Base-by-base conservation (phyloP, 2,797 vertebrate genomes). In the Lateolabrax maculatus region DNA sequence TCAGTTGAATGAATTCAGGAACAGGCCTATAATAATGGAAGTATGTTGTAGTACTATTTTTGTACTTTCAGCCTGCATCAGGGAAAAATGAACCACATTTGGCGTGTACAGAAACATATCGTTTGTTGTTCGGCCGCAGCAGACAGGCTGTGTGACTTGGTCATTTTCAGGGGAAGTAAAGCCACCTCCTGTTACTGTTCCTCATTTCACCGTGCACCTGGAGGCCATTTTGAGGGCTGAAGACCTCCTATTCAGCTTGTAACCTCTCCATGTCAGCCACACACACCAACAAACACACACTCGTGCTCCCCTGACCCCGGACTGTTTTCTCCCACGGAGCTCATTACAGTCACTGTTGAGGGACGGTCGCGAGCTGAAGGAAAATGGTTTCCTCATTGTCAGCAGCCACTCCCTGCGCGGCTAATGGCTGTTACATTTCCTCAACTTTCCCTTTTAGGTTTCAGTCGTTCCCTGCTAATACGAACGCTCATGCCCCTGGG, bases 401-500 rank as follows among this genome's bases (percentile, higher is more conserved):
- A 85, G 76, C 77, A 81, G 66, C 67, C 63, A 56, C 73, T 70
- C 71, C 64, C 43, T 71, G 60, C 52, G 13, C 39, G 64, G 60
- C 73, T 93, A 90, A 93, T 90, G 70, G 83, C 71, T 85, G 83
- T 75, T 90, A 80, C 90, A 90, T 91, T 90, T 93, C 84, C 90
- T 87, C 79, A 78, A 84, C 70, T 74, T 52, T 68, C 78, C 61
- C 62, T 78, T 90, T 91, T 78, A 83, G 80, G 72, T 84, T 88
- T 82, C 78, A 75, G 76, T 87, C 80, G 76, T 84, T 85, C 70
- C 72, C 70, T 60, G 71, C 76, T 77, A 83, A 83, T 87, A 87
- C 77, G 82, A 87, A 87, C 62, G 46, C 68, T 70, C 46, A 10
- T 74, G 67, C 91, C 87, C 89, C 25, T 75, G 91, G 86, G 93